Base-by-base conservation (phyloP, 2,113 vertebrate genomes). In the Eulemur rufifrons region DNA sequence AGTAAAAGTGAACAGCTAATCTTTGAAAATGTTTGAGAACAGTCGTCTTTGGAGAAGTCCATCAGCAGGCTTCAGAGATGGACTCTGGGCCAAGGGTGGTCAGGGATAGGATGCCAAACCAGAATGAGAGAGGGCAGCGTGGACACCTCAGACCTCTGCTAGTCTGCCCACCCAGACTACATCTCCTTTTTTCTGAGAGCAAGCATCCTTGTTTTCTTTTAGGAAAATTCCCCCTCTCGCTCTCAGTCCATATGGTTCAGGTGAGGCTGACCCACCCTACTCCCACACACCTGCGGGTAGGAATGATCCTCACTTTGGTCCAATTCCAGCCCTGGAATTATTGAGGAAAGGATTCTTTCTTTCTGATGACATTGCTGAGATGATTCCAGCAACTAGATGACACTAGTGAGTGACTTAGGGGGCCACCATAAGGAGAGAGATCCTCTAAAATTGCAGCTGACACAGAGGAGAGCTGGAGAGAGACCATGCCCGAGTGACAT, bases 401-500 rank as follows among this genome's bases (percentile, higher is more conserved):
- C 47, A 45, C 14, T 29, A 52, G 23, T 4, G 29, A 12, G 4
- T 74, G 21, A 21, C 9, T 56, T 25, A 32, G n/a, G 14, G 23
- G 42, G 3, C 21, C 21, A 21, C 37, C 17, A 4, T 6, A 34
- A 76, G 12, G 12, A 89, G 9, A 63, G 15, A 86, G 20, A 32
- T 3, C 5, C 17, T 4, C 6, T n/a, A 12, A 56, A 88, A 71
- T 47, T 4, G 50, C 69, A 94, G 42, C 18, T 27, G 69, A 23
- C 0, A 1, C 1, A 0, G 4, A 56, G 8, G 11, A 54, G 21
- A 42, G 11, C 45, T 12, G 39, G 32, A 73, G 12, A 85, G 14
- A 34, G 4, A 5, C 8, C 4, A 15, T 32, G 23, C 13, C 23
- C 6, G 18, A 45, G n/a, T 2, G 54, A 18, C 1, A 4, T 4